phyloP scores from a whole-genome alignment of 2,797 vertebrate species.

The Enteromius trimaculatus region DNA sequence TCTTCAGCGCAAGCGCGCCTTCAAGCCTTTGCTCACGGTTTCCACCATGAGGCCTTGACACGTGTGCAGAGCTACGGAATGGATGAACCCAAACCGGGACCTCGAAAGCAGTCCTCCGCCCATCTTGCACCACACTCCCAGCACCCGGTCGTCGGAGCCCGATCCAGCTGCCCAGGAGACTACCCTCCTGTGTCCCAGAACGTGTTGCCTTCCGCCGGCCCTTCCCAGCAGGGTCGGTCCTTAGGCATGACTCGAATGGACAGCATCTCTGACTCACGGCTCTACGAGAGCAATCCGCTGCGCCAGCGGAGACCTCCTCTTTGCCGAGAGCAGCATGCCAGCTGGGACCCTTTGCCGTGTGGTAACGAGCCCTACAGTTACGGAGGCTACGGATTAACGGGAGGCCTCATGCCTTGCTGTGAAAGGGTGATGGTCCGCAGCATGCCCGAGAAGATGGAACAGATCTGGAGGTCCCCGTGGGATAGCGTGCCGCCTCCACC shows the following conservation, averaged over 20 bases:
- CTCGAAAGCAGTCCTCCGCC: conserved; percentile 86
- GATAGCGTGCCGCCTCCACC: conserved; percentile 74
- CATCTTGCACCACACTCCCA: conserved; percentile 90
- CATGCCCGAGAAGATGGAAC: conserved; percentile 99
- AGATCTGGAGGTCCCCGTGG: conserved; percentile 96
- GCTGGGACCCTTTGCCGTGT: conserved; percentile 95
- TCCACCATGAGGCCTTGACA: conserved; percentile 91
- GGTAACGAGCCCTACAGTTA: conserved; percentile 88
- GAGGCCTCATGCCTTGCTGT: conserved; percentile 94
- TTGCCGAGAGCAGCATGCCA: conserved; percentile 98
- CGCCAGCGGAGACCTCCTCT: conserved; percentile 93
- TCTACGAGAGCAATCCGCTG: conserved; percentile 94
- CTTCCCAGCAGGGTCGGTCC: conserved; percentile 89
- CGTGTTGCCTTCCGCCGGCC: conserved; percentile 79
- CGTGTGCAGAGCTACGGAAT: conserved; percentile 93
- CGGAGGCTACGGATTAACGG: conserved; percentile 90
- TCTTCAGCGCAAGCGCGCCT: conserved; percentile 86
- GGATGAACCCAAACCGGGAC: conserved; percentile 90
- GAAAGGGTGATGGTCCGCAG: conserved; percentile 98
- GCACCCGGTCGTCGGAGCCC: conserved; percentile 84
- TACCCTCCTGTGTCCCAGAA: conserved; percentile 89
- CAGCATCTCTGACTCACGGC: conserved; percentile 96
- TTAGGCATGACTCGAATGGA: conserved; percentile 99
- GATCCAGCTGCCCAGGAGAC: conserved; percentile 94
- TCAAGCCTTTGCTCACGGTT: conserved; percentile 92